Evolutionary conservation across 2,888 invertebrate genomes (phyloP).

Genomic region (Platycheirus albimanus): DNA sequence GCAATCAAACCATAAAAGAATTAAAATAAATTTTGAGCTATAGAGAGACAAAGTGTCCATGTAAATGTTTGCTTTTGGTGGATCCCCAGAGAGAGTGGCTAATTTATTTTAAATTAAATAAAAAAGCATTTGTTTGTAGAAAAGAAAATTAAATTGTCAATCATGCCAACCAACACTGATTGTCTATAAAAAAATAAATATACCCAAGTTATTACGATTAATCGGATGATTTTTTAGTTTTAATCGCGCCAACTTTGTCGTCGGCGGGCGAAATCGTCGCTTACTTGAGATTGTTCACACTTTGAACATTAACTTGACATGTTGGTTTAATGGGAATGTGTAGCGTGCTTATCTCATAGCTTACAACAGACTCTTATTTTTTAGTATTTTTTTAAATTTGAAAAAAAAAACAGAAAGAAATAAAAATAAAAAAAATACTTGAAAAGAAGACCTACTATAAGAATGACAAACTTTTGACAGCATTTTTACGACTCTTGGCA

Average conservation of each 20-base stretch:
- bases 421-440: too few species aligned
- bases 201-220: slow-evolving; percentile 49
- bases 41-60: slow-evolving; percentile 50
- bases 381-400: neutral
- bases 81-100: too few species aligned
- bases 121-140: too few species aligned
- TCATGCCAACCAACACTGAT: too few species aligned
- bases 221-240: slow-evolving; percentile 31
- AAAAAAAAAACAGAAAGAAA: too few species aligned
- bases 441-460: too few species aligned
- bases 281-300: slow-evolving; percentile 24
- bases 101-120: too few species aligned
- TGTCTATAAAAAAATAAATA: slow-evolving; percentile 2
- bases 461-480: too few species aligned
- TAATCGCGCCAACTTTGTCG: slow-evolving; percentile 1
- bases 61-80: neutral
- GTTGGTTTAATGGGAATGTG: slow-evolving; percentile 35
- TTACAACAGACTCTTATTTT: slow-evolving; percentile 27
- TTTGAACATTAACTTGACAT: slow-evolving; percentile 51
- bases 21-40: neutral
- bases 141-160: too few species aligned
- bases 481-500: too few species aligned
- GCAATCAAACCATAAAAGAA: slow-evolving; percentile 27
- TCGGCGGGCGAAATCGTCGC: too few species aligned
- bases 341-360: too few species aligned